Evolutionary conservation across 1,140 invertebrate genomes (phyloP).

Genomic region (Drosophila sucinea): DNA sequence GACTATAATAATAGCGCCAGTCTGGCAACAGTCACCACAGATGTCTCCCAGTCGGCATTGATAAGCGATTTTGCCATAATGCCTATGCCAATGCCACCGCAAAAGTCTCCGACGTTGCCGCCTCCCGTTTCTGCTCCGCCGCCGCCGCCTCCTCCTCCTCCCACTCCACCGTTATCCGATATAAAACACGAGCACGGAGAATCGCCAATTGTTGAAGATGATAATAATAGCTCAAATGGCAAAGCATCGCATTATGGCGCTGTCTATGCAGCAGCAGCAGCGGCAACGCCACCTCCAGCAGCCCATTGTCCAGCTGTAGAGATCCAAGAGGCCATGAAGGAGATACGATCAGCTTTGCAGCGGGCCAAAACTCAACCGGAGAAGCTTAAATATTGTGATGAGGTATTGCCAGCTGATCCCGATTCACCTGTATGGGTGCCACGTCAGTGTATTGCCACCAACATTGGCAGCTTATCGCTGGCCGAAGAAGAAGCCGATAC

Average conservation of each 20-base stretch:
- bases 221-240: conserved; percentile 37
- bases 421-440: conserved; percentile 82
- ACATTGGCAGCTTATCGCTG: background rate
- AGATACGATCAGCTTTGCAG: conserved; percentile 91
- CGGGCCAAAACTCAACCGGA: conserved; percentile 85
- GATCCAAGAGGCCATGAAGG: conserved; percentile 90
- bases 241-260: conserved; percentile 48
- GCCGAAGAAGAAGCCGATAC: conserved; percentile 91
- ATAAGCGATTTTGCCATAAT: conserved; percentile 55
- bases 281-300: conserved; percentile 53
- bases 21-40: conserved; percentile 43
- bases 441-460: conserved; percentile 48
- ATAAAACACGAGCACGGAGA: conserved; percentile 22
- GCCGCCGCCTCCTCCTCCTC: conserved; percentile 43
- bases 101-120: conserved; percentile 13
- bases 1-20: conserved; percentile 59
- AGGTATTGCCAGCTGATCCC: conserved; percentile 67
- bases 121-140: conserved; percentile 21
- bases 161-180: conserved; percentile 51
- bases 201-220: conserved; percentile 8
- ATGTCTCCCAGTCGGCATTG: conserved; percentile 46
- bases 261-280: conserved; percentile 54
- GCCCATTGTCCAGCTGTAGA: conserved; percentile 66
- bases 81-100: conserved; percentile 39
- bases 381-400: conserved; percentile 77